Evolutionary conservation across 2,888 invertebrate genomes (phyloP).

Genomic region (Sycophila texana): DNA sequence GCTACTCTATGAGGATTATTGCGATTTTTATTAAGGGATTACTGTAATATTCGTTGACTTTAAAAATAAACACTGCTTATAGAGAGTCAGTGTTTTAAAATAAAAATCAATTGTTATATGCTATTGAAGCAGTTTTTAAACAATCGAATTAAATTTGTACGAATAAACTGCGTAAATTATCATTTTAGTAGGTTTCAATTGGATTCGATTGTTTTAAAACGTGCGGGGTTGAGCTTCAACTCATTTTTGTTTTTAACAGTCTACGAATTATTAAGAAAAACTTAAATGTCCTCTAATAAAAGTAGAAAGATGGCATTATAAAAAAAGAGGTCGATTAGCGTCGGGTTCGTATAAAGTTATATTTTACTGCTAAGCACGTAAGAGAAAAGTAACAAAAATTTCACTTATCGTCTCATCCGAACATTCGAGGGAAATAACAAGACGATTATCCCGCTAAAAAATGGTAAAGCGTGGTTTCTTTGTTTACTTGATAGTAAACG

Average conservation of each 20-base stretch:
- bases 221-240: slow-evolving; percentile 2
- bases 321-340: slow-evolving; percentile 15
- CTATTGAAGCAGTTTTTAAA: slow-evolving; percentile 31
- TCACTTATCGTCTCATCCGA: slow-evolving; percentile 36
- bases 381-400: slow-evolving; percentile 39
- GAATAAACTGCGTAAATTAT: background rate
- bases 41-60: slow-evolving; percentile 18
- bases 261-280: slow-evolving; percentile 32
- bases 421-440: slow-evolving; percentile 19
- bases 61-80: background rate
- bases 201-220: slow-evolving; percentile 39
- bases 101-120: slow-evolving; percentile 40
- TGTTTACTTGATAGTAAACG: slow-evolving; percentile 35
- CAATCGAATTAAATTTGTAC: slow-evolving; percentile 34
- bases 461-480: slow-evolving; percentile 29
- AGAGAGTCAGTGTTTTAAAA: no score
- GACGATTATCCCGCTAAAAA: slow-evolving; percentile 30
- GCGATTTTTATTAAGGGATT: slow-evolving; percentile 29
- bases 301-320: slow-evolving; percentile 1
- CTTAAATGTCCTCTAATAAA: slow-evolving; percentile 20
- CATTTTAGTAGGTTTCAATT: background rate
- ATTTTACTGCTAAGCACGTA: slow-evolving; percentile 38
- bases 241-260: slow-evolving; percentile 44
- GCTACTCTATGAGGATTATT: slow-evolving; percentile 21
- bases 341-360: slow-evolving; percentile 47